These are phyloP conservation scores for Archaeoteleia sp. DNA, from an alignment of 2,888 invertebrate genomes.

Conservation along the genomic window DNA sequence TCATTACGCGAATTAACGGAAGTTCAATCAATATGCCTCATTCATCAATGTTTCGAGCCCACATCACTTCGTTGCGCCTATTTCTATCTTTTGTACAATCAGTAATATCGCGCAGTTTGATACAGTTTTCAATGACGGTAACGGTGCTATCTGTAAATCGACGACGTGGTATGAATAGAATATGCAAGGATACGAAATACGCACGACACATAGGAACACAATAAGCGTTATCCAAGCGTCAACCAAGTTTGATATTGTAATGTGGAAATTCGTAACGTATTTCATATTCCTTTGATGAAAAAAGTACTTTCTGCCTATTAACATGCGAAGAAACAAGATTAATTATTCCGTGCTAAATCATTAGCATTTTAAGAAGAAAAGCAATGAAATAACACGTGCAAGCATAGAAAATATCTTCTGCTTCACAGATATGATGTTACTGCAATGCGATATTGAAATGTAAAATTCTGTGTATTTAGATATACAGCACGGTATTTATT, in stretches of 20 bases:
- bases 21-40: conserved; percentile 45
- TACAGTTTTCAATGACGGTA: conserved; percentile 28
- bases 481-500: too few relatives aligned
- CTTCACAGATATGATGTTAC: too few relatives aligned
- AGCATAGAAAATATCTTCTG: too few relatives aligned
- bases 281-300: conserved; percentile 11
- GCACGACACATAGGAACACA: conserved; percentile 5
- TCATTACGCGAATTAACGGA: conserved; percentile 56
- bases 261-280: not conserved
- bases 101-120: conserved; percentile 35
- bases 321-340: too few relatives aligned
- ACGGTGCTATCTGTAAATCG: conserved; percentile 32
- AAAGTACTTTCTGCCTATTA: too few relatives aligned
- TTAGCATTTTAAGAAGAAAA: too few relatives aligned
- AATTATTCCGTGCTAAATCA: too few relatives aligned
- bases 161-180: conserved; percentile 29
- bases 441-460: too few relatives aligned
- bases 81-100: conserved; percentile 45
- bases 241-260: not conserved
- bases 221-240: conserved; percentile 1
- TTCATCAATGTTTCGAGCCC: conserved; percentile 40
- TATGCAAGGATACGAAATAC: conserved; percentile 10
- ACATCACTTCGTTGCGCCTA: conserved; percentile 27
- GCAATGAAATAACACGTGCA: too few relatives aligned
- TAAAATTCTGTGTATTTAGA: too few relatives aligned